Evolutionary conservation across 1,140 invertebrate species (phyloP).

Genomic region (Dreissena rostriformis): DNA sequence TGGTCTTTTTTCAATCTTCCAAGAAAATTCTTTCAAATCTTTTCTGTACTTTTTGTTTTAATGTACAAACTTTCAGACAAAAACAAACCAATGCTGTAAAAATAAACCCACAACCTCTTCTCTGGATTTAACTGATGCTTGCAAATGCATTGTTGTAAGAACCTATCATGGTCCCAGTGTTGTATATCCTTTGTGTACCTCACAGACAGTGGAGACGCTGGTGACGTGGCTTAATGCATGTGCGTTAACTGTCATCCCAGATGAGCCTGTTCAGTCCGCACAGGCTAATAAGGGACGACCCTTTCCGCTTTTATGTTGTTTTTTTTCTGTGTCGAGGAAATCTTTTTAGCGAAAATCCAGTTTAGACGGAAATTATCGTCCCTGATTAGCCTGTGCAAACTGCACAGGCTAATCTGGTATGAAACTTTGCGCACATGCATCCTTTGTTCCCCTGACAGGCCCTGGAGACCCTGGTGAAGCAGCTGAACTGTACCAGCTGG

Average conservation of each 20-base stretch:
- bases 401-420: too few species aligned
- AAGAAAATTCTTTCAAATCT: neutral
- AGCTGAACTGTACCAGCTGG: slow-evolving; percentile 70
- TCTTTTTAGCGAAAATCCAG: too few species aligned
- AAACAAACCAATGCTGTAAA: too few species aligned
- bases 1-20: neutral
- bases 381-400: too few species aligned
- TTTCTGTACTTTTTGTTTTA: neutral
- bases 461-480: slow-evolving; percentile 75
- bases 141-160: neutral
- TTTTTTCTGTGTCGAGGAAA: too few species aligned
- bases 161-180: neutral
- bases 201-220: slow-evolving; percentile 76
- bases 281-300: too few species aligned
- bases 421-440: neutral
- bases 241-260: too few species aligned
- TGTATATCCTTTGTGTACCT: neutral
- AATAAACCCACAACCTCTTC: too few species aligned
- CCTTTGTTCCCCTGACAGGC: slow-evolving; percentile 65
- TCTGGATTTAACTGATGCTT: too few species aligned
- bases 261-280: too few species aligned
- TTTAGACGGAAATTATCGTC: too few species aligned
- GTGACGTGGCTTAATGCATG: slow-evolving; percentile 76
- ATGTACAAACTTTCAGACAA: neutral
- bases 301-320: too few species aligned